Evolutionary conservation across 2,797 vertebrate genomes (phyloP).

Genomic region (Acrossocheilus wenchowensis): DNA sequence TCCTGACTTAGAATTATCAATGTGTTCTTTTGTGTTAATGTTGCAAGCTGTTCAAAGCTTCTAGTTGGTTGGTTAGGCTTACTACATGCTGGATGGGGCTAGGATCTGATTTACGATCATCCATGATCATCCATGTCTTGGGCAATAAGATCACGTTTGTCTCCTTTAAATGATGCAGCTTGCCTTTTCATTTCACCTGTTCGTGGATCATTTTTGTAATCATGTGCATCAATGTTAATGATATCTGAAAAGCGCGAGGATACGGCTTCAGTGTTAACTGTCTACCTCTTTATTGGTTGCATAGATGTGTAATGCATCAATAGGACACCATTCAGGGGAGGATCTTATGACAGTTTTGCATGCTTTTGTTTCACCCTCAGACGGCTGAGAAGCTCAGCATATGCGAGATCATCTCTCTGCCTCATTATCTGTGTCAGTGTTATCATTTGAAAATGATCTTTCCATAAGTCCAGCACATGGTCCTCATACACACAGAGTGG

Average conservation of each 20-base stretch:
- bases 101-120: no score
- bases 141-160: not conserved
- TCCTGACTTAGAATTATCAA: no score
- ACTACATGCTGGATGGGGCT: no score
- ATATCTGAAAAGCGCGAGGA: conserved; percentile 11
- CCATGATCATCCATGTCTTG: no score
- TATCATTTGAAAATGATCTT: conserved; percentile 47
- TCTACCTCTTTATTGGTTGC: conserved; percentile 46
- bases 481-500: conserved; percentile 48
- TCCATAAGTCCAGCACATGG: conserved; percentile 42
- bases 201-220: conserved; percentile 51
- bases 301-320: conserved; percentile 30
- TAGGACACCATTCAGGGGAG: not conserved
- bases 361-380: no score
- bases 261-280: conserved; percentile 1
- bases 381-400: conserved; percentile 25
- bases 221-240: conserved; percentile 38
- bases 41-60: no score
- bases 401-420: conserved; percentile 51
- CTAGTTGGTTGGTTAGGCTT: no score
- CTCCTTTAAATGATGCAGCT: not conserved
- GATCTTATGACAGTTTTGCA: not conserved
- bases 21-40: no score
- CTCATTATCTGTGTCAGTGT: conserved; percentile 51
- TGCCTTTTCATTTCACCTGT: conserved; percentile 38